These are phyloP conservation scores for Botia almorhae DNA, from an alignment of 2,797 vertebrate species.

Conservation along the genomic window DNA sequence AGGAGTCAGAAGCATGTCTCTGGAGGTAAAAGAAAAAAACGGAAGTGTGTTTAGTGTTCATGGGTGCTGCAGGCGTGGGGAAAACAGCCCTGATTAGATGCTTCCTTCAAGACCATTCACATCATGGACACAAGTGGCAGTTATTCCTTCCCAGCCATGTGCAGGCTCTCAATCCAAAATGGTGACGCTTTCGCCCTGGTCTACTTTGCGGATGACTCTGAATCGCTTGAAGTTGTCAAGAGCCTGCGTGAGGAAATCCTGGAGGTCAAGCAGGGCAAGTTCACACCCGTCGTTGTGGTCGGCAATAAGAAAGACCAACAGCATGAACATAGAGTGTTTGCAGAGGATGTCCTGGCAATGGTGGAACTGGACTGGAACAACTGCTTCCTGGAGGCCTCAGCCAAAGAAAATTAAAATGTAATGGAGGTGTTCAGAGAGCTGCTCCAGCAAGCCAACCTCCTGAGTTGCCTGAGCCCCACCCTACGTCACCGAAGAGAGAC, in stretches of 20 bases:
- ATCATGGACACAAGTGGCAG: constrained; percentile 93
- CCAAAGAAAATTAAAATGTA: constrained; percentile 89
- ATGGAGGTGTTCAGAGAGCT: constrained; percentile 89
- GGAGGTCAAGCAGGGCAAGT: constrained; percentile 90
- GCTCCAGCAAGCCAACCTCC: constrained; percentile 86
- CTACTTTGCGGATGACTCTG: constrained; percentile 85
- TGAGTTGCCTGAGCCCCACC: constrained; percentile 84
- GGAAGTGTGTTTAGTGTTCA: constrained; percentile 87
- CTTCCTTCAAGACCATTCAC: constrained; percentile 87
- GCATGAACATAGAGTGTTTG: constrained; percentile 75
- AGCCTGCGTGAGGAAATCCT: constrained; percentile 88
- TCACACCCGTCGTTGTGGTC: constrained; percentile 87
- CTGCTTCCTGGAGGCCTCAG: constrained; percentile 86
- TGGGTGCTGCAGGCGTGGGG: constrained; percentile 89
- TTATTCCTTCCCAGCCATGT: constrained; percentile 93
- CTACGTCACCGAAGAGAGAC: constrained; percentile 87
- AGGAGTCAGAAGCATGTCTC: constrained; percentile 74
- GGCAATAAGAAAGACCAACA: constrained; percentile 87
- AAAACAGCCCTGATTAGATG: constrained; percentile 89
- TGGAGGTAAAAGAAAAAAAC: constrained; percentile 84
- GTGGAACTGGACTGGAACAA: constrained; percentile 93
- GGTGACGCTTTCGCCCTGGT: constrained; percentile 90
- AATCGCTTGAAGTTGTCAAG: constrained; percentile 85
- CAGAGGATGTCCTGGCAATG: constrained; percentile 79
- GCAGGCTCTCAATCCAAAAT: constrained; percentile 90